Percentiles rank a stretch among this genome's conserved stretches.
phyloP scores from a whole-genome alignment of 2,113 vertebrate genomes.

The Phoxinus phoxinus region DNA sequence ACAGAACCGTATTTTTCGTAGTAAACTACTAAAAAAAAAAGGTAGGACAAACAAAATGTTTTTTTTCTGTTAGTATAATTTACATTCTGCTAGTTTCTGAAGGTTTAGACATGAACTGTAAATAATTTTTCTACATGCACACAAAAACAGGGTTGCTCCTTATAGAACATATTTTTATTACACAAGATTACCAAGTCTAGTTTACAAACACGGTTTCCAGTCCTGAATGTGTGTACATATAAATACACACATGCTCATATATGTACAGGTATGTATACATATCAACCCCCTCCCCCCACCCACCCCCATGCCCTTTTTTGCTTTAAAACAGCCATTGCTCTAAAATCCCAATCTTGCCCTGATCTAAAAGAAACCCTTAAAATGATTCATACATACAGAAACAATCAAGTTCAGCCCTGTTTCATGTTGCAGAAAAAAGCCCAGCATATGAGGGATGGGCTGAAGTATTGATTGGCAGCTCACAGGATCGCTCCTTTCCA shows the following conservation, averaged over 20 bases:
- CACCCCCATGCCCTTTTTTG: constrained; percentile 66
- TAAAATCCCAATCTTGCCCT: constrained; percentile 53
- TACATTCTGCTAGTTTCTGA: background rate
- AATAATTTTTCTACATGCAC: background rate
- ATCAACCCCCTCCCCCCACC: constrained; percentile 53
- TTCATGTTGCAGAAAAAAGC: constrained; percentile 55
- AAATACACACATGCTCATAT: constrained; percentile 75
- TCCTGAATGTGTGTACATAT: constrained; percentile 75
- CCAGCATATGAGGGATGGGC: constrained; percentile 59
- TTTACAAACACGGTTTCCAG: constrained; percentile 82
- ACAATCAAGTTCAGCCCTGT: constrained; percentile 61
- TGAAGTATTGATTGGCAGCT: constrained; percentile 67
- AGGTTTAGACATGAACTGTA: background rate
- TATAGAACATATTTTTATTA: constrained; percentile 84
- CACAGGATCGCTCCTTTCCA: constrained; percentile 65
- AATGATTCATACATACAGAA: constrained; percentile 70
- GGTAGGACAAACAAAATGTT: background rate
- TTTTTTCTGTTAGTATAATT: background rate
- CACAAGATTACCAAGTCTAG: constrained; percentile 80
- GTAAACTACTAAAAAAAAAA: background rate
- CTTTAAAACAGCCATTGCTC: constrained; percentile 56
- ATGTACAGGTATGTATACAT: constrained; percentile 80
- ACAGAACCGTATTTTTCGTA: background rate
- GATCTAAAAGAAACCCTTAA: constrained; percentile 68
- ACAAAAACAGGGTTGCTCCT: constrained; percentile 55